A percentile compares a stretch with the other conserved stretches of the same genome.
These are phyloP conservation scores for Hyppa rectilinea DNA, from an alignment of 2,888 invertebrate genomes.

Conservation along the genomic window DNA sequence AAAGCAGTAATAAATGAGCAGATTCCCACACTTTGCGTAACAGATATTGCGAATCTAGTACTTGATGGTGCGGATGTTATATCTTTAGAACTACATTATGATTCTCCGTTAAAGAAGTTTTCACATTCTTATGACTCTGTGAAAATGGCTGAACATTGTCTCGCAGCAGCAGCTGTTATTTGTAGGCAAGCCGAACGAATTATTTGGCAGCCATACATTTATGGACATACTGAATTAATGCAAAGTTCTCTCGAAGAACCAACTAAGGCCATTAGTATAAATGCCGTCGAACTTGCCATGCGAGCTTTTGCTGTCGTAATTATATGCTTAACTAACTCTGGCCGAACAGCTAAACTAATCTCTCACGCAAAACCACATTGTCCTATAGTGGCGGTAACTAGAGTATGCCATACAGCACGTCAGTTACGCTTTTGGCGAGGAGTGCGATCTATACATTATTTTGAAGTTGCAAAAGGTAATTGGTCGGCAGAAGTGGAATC, in stretches of 20 bases:
- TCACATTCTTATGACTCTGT: slow-evolving; percentile 78
- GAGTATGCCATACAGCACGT: slow-evolving; percentile 92
- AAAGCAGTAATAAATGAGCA: slow-evolving; percentile 96
- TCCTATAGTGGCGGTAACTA: slow-evolving; percentile 94
- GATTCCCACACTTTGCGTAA: slow-evolving; percentile 93
- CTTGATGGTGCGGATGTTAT: slow-evolving; percentile 97
- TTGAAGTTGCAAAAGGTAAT: slow-evolving; percentile 77
- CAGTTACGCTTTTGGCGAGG: slow-evolving; percentile 90
- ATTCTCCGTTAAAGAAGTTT: slow-evolving; percentile 83
- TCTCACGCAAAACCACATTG: slow-evolving; percentile 93
- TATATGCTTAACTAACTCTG: slow-evolving; percentile 94
- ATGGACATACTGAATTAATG: slow-evolving; percentile 92
- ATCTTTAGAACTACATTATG: slow-evolving; percentile 92
- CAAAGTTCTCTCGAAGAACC: slow-evolving; percentile 90
- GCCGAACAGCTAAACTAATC: slow-evolving; percentile 93
- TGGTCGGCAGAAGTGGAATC: slow-evolving; percentile 84
- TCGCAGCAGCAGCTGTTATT: slow-evolving; percentile 93
- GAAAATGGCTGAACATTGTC: slow-evolving; percentile 92
- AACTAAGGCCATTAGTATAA: slow-evolving; percentile 88
- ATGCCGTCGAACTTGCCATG: slow-evolving; percentile 84
- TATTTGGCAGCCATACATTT: slow-evolving; percentile 94
- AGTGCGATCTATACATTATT: slow-evolving; percentile 89
- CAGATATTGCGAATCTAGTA: slow-evolving; percentile 97
- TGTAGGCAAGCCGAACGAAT: slow-evolving; percentile 97
- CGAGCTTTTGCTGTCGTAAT: slow-evolving; percentile 89